Evolutionary conservation across 2,888 invertebrate species (phyloP).

Genomic region (Idaea aversata): DNA sequence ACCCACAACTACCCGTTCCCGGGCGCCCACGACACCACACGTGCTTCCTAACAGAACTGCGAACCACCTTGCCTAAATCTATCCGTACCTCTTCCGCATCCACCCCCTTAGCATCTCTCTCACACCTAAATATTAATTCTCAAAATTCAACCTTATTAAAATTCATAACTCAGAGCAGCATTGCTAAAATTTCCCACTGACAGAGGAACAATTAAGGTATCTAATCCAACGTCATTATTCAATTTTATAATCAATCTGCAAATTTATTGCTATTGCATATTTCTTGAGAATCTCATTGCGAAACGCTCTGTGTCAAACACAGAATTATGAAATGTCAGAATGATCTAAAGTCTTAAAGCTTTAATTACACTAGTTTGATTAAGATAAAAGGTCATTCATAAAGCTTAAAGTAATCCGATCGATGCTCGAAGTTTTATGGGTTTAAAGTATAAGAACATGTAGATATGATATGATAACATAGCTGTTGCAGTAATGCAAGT

Average conservation of each 20-base stretch:
- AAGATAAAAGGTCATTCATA: neutral
- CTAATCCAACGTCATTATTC: neutral
- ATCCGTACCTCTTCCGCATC: neutral
- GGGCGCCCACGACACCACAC: constrained; percentile 51
- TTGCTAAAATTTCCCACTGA: neutral
- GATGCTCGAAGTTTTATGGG: neutral
- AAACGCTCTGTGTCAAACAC: neutral
- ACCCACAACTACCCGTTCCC: constrained; percentile 36
- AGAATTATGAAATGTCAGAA: neutral
- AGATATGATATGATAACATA: neutral
- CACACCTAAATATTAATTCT: neutral
- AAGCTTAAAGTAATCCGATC: neutral
- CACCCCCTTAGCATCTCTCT: neutral
- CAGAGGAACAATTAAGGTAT: neutral
- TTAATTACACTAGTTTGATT: neutral
- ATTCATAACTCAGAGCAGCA: neutral
- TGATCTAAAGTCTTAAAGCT: neutral
- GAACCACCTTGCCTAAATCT: constrained; percentile 26
- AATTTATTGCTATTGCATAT: neutral
- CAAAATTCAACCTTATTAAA: neutral
- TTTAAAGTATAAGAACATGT: neutral
- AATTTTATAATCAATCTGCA: neutral
- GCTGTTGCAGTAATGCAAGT: neutral
- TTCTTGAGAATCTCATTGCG: neutral
- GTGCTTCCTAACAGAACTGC: constrained; percentile 33